A percentile compares a stretch with the other conserved stretches of the same genome.
Evolutionary conservation across 23 tunicate genomes (phyloP).

Genomic region (Botrylloides violaceus): DNA sequence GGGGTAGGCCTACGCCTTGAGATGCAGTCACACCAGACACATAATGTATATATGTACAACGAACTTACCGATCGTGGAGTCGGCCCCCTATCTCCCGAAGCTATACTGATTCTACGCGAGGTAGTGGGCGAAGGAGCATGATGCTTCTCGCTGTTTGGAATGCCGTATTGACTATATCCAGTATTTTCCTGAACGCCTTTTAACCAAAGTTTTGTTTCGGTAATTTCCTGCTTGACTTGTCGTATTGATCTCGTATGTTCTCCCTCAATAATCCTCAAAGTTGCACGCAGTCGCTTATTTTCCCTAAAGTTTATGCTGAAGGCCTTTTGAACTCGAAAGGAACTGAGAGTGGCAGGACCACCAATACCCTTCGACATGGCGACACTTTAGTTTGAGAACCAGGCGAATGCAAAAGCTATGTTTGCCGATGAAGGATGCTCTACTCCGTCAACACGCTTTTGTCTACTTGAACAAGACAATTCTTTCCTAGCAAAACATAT

Average conservation of each 20-base stretch:
- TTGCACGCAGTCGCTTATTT: conserved; percentile 58
- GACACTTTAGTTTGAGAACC: background rate
- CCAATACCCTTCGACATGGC: conserved; percentile 52
- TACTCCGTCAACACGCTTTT: background rate
- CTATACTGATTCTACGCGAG: conserved; percentile 1
- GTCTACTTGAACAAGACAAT: background rate
- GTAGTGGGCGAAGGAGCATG: conserved; percentile 7
- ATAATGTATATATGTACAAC: no score
- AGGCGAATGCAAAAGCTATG: background rate
- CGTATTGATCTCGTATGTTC: conserved; percentile 71
- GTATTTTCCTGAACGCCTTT: conserved; percentile 48
- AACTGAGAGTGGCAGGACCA: conserved; percentile 70
- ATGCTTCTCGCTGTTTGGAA: conserved; percentile 21
- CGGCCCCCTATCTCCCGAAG: conserved; percentile 2
- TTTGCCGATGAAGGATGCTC: background rate
- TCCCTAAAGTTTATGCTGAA: conserved; percentile 84
- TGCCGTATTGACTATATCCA: conserved; percentile 54
- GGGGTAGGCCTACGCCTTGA: no score
- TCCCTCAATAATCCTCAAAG: conserved; percentile 54
- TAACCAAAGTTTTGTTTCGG: conserved; percentile 69
- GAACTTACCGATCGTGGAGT: conserved; percentile 17
- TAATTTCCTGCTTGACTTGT: conserved; percentile 70
- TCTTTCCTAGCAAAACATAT: background rate
- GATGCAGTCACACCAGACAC: no score
- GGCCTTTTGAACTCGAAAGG: conserved; percentile 75